Evolutionary conservation across 2,797 vertebrate genomes (phyloP), one percentile per base, ranked within the genome.

Genomic region (Pampus argenteus): DNA sequence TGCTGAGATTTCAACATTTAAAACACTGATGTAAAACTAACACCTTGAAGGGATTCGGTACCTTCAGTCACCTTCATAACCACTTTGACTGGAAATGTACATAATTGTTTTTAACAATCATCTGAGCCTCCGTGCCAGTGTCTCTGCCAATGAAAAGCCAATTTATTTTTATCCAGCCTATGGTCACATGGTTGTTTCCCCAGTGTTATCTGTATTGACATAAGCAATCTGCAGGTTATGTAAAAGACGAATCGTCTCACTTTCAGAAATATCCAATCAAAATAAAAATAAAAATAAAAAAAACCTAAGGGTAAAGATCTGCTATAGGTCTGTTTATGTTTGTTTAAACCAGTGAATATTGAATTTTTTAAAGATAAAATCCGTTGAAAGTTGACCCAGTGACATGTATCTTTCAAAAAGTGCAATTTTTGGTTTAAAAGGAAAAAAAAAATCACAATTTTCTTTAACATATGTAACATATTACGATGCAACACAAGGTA

Each of bases 171-270:
- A 54, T 55, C 20, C 47, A 60, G 54, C 22, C 8, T 2, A 11
- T 20, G n/a, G 6, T 68, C 56, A 76, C 65, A 76, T 56, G 66
- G 3, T 49, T 74, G 48, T 29, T 61, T 79, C 38, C 56, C 29
- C 48, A 59, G 47, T 1, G 31, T 67, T 82, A 79, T 85, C 80
- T 63, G 29, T 25, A 23, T 23, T 17, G 40, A 75, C 65, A 73
- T 74, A 71, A 67, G 28, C 29, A 18, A 23, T 36, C 38, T 56
- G n/a, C 29, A 10, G 22, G 31, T 86, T 82, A 78, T 42, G 50
- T 71, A 84, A 82, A 54, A 49, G 23, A 7, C 13, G n/a, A 31
- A 57, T 58, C 23, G 23, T 17, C 10, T 28, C 20, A 36, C 18
- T 60, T 14, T 20, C 5, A n/a, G 13, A 54, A 23, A 59, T 18